A percentile compares a stretch with the other conserved stretches of the same genome.
These are phyloP conservation scores for Lycaon pictus DNA, from an alignment of 2,113 vertebrate genomes.

Conservation along the genomic window DNA sequence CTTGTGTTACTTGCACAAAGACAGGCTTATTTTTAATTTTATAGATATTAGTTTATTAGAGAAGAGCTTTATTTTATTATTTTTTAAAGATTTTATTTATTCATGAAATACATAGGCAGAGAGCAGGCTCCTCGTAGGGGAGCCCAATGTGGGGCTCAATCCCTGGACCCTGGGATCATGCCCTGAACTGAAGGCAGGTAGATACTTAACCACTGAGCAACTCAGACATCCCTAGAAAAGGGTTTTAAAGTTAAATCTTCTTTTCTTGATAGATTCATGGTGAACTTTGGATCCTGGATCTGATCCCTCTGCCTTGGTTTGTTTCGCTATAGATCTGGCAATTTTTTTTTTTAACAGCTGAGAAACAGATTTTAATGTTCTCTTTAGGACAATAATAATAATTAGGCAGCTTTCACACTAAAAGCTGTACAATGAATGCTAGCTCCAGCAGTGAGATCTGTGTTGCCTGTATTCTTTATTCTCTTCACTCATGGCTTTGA, in stretches of 20 bases:
- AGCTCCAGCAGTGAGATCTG: background rate
- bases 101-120: too few species aligned
- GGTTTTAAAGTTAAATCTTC: background rate
- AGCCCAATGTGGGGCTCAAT: too few species aligned
- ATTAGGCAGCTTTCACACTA: background rate
- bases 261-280: background rate
- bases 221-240: too few species aligned
- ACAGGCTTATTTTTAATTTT: background rate
- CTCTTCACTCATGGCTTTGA: background rate
- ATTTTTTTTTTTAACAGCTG: background rate
- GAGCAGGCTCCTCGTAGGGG: too few species aligned
- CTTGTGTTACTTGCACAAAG: background rate
- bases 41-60: background rate
- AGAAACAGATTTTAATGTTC: background rate
- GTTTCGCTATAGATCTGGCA: background rate
- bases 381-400: background rate
- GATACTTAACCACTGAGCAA: too few species aligned
- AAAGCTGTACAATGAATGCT: background rate
- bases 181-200: too few species aligned
- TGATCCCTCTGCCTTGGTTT: background rate
- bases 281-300: conserved; percentile 25
- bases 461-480: background rate
- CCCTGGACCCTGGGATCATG: too few species aligned
- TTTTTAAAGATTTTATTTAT: too few species aligned
- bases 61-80: background rate